These are phyloP conservation scores for Caranx melampygus DNA, from an alignment of 2,113 vertebrate species.

Conservation along the genomic window DNA sequence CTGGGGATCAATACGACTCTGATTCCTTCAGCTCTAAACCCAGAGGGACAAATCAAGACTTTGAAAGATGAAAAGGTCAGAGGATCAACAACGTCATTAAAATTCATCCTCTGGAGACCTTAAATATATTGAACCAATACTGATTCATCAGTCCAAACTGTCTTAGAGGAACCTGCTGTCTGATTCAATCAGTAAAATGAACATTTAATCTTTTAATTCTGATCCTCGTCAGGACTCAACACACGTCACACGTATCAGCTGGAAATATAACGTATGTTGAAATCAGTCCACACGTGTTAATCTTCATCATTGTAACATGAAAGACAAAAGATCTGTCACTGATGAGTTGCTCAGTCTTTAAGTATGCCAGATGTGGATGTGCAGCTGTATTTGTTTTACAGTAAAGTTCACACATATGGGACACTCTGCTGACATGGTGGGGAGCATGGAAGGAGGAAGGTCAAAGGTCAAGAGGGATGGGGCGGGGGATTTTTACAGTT, in stretches of 20 bases:
- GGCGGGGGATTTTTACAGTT: too few relatives aligned
- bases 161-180: not conserved
- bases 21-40: too few relatives aligned
- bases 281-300: not conserved
- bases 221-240: not conserved
- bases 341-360: not conserved
- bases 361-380: not conserved
- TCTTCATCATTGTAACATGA: not conserved
- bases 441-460: not conserved
- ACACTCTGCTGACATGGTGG: not conserved
- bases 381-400: conserved; percentile 2
- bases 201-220: conserved; percentile 7
- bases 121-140: too few relatives aligned
- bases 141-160: too few relatives aligned
- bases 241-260: not conserved
- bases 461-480: conserved; percentile 1
- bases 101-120: too few relatives aligned
- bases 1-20: too few relatives aligned
- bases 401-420: not conserved
- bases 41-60: too few relatives aligned
- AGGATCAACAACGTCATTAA: too few relatives aligned
- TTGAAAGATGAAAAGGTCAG: too few relatives aligned
- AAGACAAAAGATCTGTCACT: not conserved
- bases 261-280: not conserved
- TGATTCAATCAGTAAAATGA: conserved; percentile 20